Evolutionary conservation across 2,888 invertebrate genomes (phyloP), one percentile per base, ranked within the genome.

Genomic region (Apodemia duryi): DNA sequence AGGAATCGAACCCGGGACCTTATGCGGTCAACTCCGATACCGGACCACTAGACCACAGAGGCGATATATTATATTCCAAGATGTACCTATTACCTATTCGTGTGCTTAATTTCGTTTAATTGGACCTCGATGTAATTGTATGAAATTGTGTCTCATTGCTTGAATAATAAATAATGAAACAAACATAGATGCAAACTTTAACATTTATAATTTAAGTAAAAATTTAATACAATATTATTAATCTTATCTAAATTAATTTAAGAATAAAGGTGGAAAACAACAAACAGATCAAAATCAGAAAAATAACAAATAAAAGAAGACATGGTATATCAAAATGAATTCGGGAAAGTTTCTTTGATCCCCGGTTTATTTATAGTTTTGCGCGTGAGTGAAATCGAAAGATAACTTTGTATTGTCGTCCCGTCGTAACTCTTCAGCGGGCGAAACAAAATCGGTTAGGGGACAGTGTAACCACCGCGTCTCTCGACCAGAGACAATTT

Each of bases 381-480:
- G 72, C 73, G 66, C 75, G 73, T 73, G 77, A 75, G 76, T 74
- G 75, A 72, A 75, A 77, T 78, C 75, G 77, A 77, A 75, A 74
- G 74, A 79, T 79, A 79, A 79, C 76, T 79, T 75, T 72, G 75
- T 78, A 78, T 77, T 76, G 79, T 73, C 70, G 66, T 69, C 67
- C 71, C 70, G 65, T 69, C 68, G 72, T 71, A 69, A 71, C 69
- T 71, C 71, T 66, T 70, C 70, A 70, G 66, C 69, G 63, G 68
- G 60, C 66, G 69, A 72, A 70, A 70, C 70, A 70, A 69, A 71
- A 72, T 70, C 69, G 54, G 54, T 57, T 57, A 32, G 68, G 69
- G 66, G 65, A 32, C 41, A 51, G n/a, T 61, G 60, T 38, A 62
- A 63, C 67, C 60, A 54, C 68, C 6, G 38, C 38, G 61, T 49